Evolutionary conservation across 2,888 invertebrate genomes (phyloP).

Genomic region (Phyto melanocephala): DNA sequence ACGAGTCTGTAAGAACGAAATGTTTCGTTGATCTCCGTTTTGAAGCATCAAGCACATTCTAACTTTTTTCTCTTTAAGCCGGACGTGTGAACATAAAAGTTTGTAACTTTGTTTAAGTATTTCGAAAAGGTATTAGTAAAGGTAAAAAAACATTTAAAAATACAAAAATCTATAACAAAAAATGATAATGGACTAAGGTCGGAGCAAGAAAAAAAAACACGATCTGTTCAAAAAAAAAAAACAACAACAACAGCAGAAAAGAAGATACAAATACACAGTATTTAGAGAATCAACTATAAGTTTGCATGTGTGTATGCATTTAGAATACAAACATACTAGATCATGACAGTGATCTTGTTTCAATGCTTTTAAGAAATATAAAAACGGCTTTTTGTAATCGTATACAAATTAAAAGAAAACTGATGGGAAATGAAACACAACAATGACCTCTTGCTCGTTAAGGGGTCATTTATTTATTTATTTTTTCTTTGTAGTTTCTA

Average conservation of each 20-base stretch:
- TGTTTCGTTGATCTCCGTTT: conserved; percentile 49
- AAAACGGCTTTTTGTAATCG: not conserved
- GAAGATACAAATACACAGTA: conserved; percentile 1
- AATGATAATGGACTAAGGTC: conserved; percentile 63
- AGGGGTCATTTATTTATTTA: conserved; percentile 30
- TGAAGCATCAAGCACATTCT: conserved; percentile 46
- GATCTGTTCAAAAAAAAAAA: not conserved
- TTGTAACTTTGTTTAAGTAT: conserved; percentile 22
- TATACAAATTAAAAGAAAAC: conserved; percentile 11
- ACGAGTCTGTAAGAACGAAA: not conserved
- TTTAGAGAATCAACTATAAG: not conserved
- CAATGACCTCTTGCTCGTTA: conserved; percentile 13
- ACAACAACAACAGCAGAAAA: not conserved
- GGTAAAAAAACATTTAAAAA: too few species aligned
- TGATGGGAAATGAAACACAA: conserved; percentile 4
- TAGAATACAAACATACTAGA: not conserved
- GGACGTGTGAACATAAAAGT: conserved; percentile 54
- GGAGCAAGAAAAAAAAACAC: conserved; percentile 13
- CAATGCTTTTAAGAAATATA: not conserved
- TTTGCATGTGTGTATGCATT: too few species aligned
- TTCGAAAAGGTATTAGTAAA: conserved; percentile 44
- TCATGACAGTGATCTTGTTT: conserved; percentile 60
- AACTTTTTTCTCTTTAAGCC: conserved; percentile 44
- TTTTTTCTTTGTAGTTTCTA: conserved; percentile 12
- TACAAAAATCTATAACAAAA: conserved; percentile 51